Conservation (phyloP, 2,797 vertebrate species). For the Crocidura indochinensis region DNA sequence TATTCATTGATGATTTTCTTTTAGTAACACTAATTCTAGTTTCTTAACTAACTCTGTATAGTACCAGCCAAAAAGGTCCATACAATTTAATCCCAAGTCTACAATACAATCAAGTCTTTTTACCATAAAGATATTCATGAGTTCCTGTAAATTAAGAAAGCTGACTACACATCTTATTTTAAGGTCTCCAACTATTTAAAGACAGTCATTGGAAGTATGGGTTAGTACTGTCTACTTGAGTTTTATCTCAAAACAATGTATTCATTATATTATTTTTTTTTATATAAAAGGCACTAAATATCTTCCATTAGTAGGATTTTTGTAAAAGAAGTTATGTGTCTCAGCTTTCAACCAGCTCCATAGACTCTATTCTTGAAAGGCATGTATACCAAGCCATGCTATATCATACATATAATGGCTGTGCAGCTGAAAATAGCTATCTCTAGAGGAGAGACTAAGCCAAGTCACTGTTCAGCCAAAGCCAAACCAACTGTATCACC, state of each 20-base stretch:
- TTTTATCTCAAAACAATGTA: neutral
- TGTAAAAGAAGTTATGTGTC: neutral
- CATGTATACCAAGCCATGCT: too few relatives aligned
- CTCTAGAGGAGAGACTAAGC: too few relatives aligned
- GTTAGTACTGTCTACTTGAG: neutral
- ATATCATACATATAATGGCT: too few relatives aligned
- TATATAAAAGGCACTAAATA: neutral
- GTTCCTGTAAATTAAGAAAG: neutral
- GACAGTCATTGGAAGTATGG: neutral
- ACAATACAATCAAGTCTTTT: neutral
- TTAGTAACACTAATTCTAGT: neutral
- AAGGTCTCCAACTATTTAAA: slow-evolving; percentile 32
- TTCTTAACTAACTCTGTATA: neutral
- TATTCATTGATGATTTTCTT: slow-evolving; percentile 8
- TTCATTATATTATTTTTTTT: neutral
- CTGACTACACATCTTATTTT: neutral
- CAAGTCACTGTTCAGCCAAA: too few relatives aligned
- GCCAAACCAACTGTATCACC: too few relatives aligned
- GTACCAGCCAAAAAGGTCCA: neutral
- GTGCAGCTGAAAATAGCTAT: too few relatives aligned
- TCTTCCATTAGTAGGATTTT: neutral
- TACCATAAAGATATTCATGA: neutral
- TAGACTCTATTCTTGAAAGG: too few relatives aligned
- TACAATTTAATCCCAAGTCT: neutral
- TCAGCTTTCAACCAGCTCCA: too few relatives aligned